These are phyloP conservation scores for Oreotragus oreotragus DNA, from an alignment of 2,113 vertebrate species.

Conservation along the genomic window DNA sequence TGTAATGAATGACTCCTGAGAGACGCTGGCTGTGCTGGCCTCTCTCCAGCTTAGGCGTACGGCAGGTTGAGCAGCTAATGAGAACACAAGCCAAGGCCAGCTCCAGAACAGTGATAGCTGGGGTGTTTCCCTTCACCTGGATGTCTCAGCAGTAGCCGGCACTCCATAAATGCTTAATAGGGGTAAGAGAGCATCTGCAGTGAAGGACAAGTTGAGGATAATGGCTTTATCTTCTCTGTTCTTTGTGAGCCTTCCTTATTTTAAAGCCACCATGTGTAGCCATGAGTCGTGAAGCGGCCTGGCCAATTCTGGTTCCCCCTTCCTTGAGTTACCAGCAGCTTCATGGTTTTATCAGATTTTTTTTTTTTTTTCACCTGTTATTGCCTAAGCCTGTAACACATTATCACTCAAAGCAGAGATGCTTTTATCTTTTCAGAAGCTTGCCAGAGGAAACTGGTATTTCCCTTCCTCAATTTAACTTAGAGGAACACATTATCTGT, in stretches of 20 bases:
- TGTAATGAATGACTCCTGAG: background rate
- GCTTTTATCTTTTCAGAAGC: conserved; percentile 39
- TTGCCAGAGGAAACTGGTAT: background rate
- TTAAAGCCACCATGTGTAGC: background rate
- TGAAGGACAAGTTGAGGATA: background rate
- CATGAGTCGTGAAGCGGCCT: background rate
- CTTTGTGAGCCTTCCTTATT: background rate
- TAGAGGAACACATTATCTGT: conserved; percentile 24
- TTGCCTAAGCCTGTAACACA: conserved; percentile 7
- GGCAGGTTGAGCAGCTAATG: background rate
- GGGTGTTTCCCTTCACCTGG: background rate
- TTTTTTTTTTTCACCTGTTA: background rate
- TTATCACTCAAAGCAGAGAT: conserved; percentile 28
- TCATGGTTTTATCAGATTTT: conserved; percentile 32
- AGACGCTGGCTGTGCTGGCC: background rate
- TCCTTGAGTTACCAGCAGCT: background rate
- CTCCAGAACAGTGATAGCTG: background rate
- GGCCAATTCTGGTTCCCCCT: background rate
- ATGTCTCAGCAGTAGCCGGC: background rate
- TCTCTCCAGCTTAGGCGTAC: background rate
- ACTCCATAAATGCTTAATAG: background rate
- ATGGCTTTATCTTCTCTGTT: background rate
- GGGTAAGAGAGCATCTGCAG: background rate
- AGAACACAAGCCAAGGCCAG: background rate
- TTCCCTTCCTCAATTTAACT: background rate